Base-by-base conservation (phyloP, 92 coral and sea anemone species). In the Galaxea fascicularis region DNA sequence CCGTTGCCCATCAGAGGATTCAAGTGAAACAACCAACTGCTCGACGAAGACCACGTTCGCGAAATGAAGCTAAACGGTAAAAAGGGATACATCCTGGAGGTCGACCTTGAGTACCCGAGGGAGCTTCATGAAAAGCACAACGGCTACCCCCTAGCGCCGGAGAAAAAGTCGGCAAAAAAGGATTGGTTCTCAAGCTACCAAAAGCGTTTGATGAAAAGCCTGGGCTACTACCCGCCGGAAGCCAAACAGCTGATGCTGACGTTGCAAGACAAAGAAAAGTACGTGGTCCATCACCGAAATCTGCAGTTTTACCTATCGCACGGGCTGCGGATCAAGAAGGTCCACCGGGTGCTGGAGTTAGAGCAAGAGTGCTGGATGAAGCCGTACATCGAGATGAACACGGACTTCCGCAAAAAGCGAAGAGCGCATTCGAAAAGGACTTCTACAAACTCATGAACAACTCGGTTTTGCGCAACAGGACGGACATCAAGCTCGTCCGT, bases 341-440 rank as follows among this genome's bases (percentile, higher is more conserved):
- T 64, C 10, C 29, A 64, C 39, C 10, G 30, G 17, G 28, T 64
- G 70, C 14, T 64, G 17, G 70, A n/a, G 30, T 64, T 64, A 10
- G 27, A 64, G 15, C 70, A 29, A 64, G 70, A 64, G 29, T 4
- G 29, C 17, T 64, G 70, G 70, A 64, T 64, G 70, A 20, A 64
- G 70, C 70, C 70, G 9, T 64, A 64, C 70, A 53, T 53, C 16
- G 17, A 53, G 59, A 53, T 53, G 59, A 53, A 53, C 59, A 53
- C 3, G 4, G 59, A 53, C 17, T 16, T 53, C 17, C 15, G 59
- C 10, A 53, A 53, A 53, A 1, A 15, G 20, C 17, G 4, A 53
- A 53, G 20, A 53, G 20, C 18, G 20, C 10, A 10, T 53, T 53
- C 18, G 18, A 53, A 16, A 16, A 10, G 59, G 18, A 10, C 20